Conservation (phyloP, 1,140 invertebrate genomes). For the Araneus ventricosus region DNA sequence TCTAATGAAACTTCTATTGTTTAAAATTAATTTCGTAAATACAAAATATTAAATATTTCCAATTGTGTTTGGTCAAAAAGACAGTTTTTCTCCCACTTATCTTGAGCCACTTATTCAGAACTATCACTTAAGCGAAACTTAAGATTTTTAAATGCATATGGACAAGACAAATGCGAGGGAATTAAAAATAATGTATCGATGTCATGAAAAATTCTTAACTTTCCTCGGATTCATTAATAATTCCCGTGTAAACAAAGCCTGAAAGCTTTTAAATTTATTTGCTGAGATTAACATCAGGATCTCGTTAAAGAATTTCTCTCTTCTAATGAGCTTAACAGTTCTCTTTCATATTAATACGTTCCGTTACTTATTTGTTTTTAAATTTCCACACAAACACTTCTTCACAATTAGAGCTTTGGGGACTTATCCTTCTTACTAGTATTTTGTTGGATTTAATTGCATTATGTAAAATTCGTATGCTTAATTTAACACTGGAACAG, state of each 20-base stretch:
- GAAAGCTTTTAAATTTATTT: slow-evolving; percentile 23
- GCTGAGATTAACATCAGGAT: slow-evolving; percentile 22
- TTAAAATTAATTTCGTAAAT: no score
- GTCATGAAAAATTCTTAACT: neutral
- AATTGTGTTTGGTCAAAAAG: no score
- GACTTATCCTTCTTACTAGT: neutral
- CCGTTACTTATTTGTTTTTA: neutral
- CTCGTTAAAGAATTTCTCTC: neutral
- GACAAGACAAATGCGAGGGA: neutral
- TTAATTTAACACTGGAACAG: neutral
- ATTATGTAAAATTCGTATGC: neutral
- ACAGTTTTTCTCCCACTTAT: no score
- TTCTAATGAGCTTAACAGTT: slow-evolving; percentile 20
- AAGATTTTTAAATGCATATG: neutral
- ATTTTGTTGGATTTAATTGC: neutral
- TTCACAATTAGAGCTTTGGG: neutral
- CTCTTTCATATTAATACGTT: neutral
- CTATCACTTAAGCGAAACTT: neutral
- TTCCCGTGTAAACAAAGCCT: slow-evolving; percentile 3
- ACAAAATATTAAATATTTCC: no score
- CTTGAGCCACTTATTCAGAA: neutral
- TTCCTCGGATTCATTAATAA: neutral
- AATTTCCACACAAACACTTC: neutral
- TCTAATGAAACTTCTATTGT: no score
- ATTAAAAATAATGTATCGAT: neutral